A percentile compares a stretch with the other conserved stretches of the same genome.
Conservation (phyloP, 1,140 invertebrate species). For the Zaprionus nigranus region DNA sequence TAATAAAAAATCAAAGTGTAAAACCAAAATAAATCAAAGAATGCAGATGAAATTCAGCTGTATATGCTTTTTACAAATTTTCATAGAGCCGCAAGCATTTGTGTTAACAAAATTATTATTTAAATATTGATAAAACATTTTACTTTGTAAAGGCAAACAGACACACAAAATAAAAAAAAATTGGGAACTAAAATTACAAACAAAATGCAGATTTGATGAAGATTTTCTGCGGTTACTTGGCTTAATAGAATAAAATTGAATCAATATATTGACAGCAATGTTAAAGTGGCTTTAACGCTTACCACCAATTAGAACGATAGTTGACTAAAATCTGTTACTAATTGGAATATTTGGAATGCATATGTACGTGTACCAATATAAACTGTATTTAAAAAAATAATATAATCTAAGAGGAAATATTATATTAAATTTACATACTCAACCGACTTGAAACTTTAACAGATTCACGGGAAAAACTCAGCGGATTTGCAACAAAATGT, state of each 20-base stretch:
- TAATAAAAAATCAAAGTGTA: background rate
- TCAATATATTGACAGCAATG: conserved; percentile 1
- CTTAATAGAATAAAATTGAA: background rate
- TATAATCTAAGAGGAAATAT: too few relatives aligned
- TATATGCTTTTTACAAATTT: background rate
- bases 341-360: background rate
- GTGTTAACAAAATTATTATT: conserved; percentile 8
- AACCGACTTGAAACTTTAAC: background rate
- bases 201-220: background rate
- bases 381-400: background rate
- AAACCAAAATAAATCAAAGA: background rate
- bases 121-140: conserved; percentile 5
- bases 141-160: background rate
- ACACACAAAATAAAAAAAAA: background rate
- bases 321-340: background rate
- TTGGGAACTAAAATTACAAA: background rate
- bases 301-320: background rate
- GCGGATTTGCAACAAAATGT: background rate
- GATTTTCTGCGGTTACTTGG: background rate
- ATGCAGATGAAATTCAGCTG: background rate
- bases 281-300: background rate
- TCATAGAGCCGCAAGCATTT: background rate
- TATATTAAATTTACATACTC: too few relatives aligned
- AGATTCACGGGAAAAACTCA: background rate
- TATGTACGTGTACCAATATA: background rate